Conservation (phyloP, 1,140 invertebrate genomes). For the Radopholus similis region DNA sequence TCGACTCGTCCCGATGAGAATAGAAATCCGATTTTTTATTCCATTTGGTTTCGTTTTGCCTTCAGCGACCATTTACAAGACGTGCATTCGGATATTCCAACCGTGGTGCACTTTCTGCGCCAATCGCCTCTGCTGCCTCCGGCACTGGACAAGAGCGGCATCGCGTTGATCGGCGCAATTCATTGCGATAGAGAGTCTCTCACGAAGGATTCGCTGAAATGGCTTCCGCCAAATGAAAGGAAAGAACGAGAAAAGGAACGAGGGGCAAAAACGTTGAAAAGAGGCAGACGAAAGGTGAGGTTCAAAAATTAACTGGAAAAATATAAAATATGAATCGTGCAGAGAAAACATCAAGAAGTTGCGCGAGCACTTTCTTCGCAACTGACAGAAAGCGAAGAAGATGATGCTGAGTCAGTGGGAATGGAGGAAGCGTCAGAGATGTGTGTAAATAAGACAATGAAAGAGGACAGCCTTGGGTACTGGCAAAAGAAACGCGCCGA, state of each 20-base stretch:
- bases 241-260: background rate
- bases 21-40: too few species aligned
- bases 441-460: background rate
- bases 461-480: too few species aligned
- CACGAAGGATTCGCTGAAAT: background rate
- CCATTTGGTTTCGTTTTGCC: too few species aligned
- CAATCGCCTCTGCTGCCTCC: background rate
- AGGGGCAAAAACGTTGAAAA: too few species aligned
- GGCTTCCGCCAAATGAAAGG: background rate
- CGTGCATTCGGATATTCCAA: background rate
- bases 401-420: background rate
- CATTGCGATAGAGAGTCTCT: background rate
- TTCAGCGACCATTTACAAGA: slow-evolving; percentile 4
- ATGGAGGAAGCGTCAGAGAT: background rate
- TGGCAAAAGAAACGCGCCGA: too few species aligned
- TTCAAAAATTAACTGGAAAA: background rate
- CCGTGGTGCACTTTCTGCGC: background rate
- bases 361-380: background rate
- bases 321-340: background rate
- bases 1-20: too few species aligned
- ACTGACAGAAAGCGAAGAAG: background rate
- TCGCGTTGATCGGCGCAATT: background rate
- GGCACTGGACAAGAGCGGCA: background rate
- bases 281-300: background rate
- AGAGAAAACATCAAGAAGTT: background rate